These are phyloP conservation scores for Deroplatys truncata DNA, from an alignment of 2,888 invertebrate species.

Conservation along the genomic window DNA sequence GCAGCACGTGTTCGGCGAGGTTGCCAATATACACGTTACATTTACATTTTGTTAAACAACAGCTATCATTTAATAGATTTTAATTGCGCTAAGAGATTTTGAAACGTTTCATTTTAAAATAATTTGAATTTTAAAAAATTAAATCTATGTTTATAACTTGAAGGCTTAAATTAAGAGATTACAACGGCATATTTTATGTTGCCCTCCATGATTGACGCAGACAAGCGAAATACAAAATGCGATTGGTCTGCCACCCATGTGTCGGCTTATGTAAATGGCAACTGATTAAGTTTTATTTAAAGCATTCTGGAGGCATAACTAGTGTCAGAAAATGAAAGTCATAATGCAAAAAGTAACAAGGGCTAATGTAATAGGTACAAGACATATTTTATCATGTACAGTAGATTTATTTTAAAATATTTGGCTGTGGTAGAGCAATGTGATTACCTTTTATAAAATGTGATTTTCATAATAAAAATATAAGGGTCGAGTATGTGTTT, in stretches of 20 bases:
- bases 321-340: not conserved
- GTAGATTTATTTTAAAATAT: no score
- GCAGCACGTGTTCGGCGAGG: not conserved
- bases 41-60: not conserved
- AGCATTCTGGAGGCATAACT: not conserved
- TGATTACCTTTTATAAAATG: no score
- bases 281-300: not conserved
- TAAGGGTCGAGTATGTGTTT: no score
- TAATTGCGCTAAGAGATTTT: not conserved
- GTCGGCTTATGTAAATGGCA: no score
- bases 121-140: not conserved
- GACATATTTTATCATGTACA: not conserved
- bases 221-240: not conserved
- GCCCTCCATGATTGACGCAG: not conserved
- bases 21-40: not conserved
- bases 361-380: not conserved
- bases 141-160: no score
- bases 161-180: no score
- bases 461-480: no score
- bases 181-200: not conserved
- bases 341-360: not conserved
- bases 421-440: no score
- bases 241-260: not conserved
- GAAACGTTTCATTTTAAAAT: not conserved
- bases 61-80: no score